Conservation (phyloP, 2,113 vertebrate species). For the Pachypanchax playfairii region DNA sequence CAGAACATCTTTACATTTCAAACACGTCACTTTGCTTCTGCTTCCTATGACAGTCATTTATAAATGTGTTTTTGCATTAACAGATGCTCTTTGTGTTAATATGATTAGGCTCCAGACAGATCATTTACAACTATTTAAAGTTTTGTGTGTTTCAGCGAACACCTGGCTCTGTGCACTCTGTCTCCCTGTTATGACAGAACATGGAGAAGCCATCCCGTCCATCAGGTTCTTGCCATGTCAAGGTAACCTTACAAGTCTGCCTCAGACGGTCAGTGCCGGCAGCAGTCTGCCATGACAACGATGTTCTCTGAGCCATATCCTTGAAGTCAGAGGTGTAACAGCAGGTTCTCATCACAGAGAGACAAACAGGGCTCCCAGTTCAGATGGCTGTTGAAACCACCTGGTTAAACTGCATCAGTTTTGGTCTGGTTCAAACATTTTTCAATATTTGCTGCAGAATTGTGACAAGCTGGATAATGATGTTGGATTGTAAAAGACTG, state of each 20-base stretch:
- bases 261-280: conserved; percentile 38
- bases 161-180: conserved; percentile 14
- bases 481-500: conserved; percentile 5
- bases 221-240: conserved; percentile 63
- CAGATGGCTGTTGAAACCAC: conserved; percentile 25
- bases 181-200: conserved; percentile 33
- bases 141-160: conserved; percentile 46
- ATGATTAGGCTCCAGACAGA: conserved; percentile 46
- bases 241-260: conserved; percentile 60
- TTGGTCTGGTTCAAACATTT: conserved; percentile 7
- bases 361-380: conserved; percentile 48
- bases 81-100: conserved; percentile 57
- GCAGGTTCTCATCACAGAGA: conserved; percentile 37
- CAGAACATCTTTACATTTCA: conserved; percentile 48
- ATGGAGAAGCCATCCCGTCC: conserved; percentile 55
- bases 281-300: conserved; percentile 25
- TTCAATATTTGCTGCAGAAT: neutral
- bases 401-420: conserved; percentile 16
- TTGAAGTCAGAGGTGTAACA: conserved; percentile 62
- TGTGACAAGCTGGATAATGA: neutral
- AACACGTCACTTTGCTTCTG: conserved; percentile 16
- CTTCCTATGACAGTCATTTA: conserved; percentile 45
- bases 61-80: conserved; percentile 51
- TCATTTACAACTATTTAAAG: conserved; percentile 30
- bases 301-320: conserved; percentile 49